Conservation (phyloP, 2,888 invertebrate genomes). For the Carcina quercana region DNA sequence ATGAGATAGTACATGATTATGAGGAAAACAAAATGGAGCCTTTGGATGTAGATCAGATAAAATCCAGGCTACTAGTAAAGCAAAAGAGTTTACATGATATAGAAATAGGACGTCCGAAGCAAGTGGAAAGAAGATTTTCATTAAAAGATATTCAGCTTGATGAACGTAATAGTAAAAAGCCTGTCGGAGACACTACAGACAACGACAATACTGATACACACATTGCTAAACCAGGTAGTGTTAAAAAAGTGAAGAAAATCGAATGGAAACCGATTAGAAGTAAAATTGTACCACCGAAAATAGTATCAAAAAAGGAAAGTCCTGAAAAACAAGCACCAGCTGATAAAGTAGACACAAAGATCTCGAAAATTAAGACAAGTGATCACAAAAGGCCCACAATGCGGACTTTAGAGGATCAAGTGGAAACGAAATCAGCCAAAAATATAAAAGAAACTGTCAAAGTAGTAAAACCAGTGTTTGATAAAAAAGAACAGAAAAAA, state of each 20-base stretch:
- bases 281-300: too few species aligned
- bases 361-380: background rate
- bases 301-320: background rate
- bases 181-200: background rate
- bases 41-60: slow-evolving; percentile 28
- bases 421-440: background rate
- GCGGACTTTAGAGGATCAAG: background rate
- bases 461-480: slow-evolving; percentile 5
- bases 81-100: slow-evolving; percentile 40
- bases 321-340: background rate
- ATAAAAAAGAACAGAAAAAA: too few species aligned
- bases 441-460: slow-evolving; percentile 10
- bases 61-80: slow-evolving; percentile 42
- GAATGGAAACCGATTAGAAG: too few species aligned
- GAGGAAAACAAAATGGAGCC: slow-evolving; percentile 37
- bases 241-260: background rate
- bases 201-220: background rate
- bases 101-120: slow-evolving; percentile 21
- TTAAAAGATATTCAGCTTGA: slow-evolving; percentile 15
- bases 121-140: slow-evolving; percentile 8
- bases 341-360: background rate
- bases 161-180: background rate
- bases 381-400: background rate
- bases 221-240: background rate
- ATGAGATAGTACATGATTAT: slow-evolving; percentile 58